Conservation (phyloP, 2,888 invertebrate species). For the Dryocosmus kuriphilus region DNA sequence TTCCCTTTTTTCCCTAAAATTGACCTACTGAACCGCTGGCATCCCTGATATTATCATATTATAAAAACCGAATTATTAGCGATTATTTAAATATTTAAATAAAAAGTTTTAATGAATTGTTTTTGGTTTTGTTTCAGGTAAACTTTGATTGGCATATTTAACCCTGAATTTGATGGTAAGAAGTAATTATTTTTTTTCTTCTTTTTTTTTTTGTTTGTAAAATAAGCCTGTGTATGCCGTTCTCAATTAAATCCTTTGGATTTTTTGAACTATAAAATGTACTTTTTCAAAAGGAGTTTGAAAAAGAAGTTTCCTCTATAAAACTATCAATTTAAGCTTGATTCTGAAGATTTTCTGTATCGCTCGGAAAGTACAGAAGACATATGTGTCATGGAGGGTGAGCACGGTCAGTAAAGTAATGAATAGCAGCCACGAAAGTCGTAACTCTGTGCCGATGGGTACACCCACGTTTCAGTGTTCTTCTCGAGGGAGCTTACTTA, state of each 20-base stretch:
- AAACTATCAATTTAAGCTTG: not conserved
- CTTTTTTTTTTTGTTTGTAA: not conserved
- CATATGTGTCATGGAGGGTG: slow-evolving; percentile 41
- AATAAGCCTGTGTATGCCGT: not conserved
- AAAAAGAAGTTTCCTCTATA: not conserved
- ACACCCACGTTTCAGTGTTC: slow-evolving; percentile 65
- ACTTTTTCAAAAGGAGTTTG: not conserved
- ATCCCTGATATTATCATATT: too few relatives aligned
- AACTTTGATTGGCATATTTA: not conserved
- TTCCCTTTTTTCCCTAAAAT: too few relatives aligned
- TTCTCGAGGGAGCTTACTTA: slow-evolving; percentile 51
- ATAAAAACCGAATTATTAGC: too few relatives aligned
- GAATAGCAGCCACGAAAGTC: slow-evolving; percentile 66
- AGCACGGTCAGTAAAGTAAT: slow-evolving; percentile 63
- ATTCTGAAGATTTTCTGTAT: slow-evolving; percentile 45
- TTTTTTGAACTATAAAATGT: not conserved
- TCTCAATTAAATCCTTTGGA: not conserved
- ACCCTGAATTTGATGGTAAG: not conserved
- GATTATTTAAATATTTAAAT: too few relatives aligned
- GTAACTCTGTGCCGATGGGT: slow-evolving; percentile 69
- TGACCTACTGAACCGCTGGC: too few relatives aligned
- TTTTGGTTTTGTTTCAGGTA: not conserved
- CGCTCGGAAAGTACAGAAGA: slow-evolving; percentile 49
- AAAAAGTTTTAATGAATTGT: too few relatives aligned
- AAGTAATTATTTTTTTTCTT: not conserved